Percentiles rank a stretch among this genome's conserved stretches.
These are phyloP conservation scores for Anthoptus insignis DNA, from an alignment of 2,888 invertebrate genomes.

Conservation along the genomic window DNA sequence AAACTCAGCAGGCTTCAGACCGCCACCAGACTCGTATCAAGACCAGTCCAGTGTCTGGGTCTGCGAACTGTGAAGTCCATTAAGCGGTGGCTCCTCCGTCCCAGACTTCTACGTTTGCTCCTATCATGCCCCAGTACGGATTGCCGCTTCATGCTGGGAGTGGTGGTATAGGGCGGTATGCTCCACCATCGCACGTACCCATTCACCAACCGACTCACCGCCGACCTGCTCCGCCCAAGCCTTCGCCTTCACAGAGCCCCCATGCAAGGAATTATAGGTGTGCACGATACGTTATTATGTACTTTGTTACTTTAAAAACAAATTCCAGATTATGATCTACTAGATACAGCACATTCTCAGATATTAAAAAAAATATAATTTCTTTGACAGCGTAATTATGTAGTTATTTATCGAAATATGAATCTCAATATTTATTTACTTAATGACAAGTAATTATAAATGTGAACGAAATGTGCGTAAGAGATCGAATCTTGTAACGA, in stretches of 20 bases:
- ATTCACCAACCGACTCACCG: slow-evolving; percentile 85
- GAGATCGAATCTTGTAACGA: no score
- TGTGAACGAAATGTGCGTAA: no score
- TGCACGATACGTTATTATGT: no score
- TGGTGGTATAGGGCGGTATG: slow-evolving; percentile 81
- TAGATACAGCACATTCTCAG: no score
- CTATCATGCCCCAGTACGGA: slow-evolving; percentile 76
- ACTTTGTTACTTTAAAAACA: no score
- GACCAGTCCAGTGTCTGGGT: slow-evolving; percentile 79
- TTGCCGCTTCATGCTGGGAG: slow-evolving; percentile 72
- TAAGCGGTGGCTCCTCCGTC: slow-evolving; percentile 87
- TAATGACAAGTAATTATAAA: no score
- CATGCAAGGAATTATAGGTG: slow-evolving; percentile 86
- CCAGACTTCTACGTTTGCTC: slow-evolving; percentile 75
- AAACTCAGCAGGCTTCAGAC: slow-evolving; percentile 75
- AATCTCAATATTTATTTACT: no score
- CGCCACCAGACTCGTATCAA: slow-evolving; percentile 80
- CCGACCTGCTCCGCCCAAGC: slow-evolving; percentile 79
- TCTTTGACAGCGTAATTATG: no score
- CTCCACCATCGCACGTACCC: slow-evolving; percentile 82
- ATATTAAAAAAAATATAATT: no score
- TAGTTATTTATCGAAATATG: no score
- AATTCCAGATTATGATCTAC: no score
- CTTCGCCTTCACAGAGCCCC: slow-evolving; percentile 84
- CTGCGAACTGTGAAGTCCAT: slow-evolving; percentile 77